Evolutionary conservation across 1,140 invertebrate genomes (phyloP), one percentile per base, ranked within the genome.

Genomic region (Tetraneura akinire): DNA sequence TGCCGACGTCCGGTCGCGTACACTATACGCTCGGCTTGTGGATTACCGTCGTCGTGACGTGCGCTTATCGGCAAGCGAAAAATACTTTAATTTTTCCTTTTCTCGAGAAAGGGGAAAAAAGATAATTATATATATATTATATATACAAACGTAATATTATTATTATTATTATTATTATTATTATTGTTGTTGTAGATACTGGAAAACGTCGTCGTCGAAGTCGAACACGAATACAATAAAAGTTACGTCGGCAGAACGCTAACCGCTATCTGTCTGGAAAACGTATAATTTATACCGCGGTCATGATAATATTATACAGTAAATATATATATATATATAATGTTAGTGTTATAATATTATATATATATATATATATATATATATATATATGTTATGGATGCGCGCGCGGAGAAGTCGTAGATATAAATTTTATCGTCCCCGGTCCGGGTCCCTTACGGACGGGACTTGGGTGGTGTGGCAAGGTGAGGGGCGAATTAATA

Each of bases 401-500:
- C n/a, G n/a, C n/a, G n/a, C 3, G 32, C 32, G 8, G 32, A 8
- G 32, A 37, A 8, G 32, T 37, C 32, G 62, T 21, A 23, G 70
- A 29, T 29, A 53, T 73, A 18, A 6, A 21, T 21, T 18, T 1
- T 26, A 1, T 47, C n/a, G n/a, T 10, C 45, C 47, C 45, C 1
- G 1, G 16, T 18, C 13, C 68, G 23, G 42, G n/a, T 1, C n/a
- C 16, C n/a, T 10, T 66, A 29, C 23, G 26, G 51, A 16, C 14
- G 2, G 18, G n/a, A 23, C 68, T 37, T 37, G 8, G n/a, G 8
- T 37, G 3, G 32, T 8, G 8, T 37, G 32, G 32, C 8, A 4
- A 37, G 32, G 32, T 3, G 32, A 37, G 8, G 29, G 32, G 13
- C 51, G 71, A 76, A 76, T 76, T 76, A 76, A 76, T 76, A 76